phyloP scores from a whole-genome alignment of 1,140 invertebrate genomes.

The Nylanderia fulva region DNA sequence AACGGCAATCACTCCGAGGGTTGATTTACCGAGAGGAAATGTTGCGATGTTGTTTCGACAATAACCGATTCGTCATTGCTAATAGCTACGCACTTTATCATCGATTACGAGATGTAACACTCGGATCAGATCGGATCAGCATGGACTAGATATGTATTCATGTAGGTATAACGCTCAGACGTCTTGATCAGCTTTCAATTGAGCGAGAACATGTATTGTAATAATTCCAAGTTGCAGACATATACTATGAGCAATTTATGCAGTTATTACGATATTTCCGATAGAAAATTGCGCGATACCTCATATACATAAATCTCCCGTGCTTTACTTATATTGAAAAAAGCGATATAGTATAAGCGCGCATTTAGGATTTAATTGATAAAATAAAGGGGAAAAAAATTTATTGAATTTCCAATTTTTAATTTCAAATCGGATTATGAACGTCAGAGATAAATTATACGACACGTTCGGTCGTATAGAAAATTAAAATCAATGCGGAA shows the following conservation, averaged over 20 bases:
- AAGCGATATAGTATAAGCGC: neutral
- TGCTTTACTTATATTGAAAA: neutral
- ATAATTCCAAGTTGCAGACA: neutral
- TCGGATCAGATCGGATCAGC: constrained; percentile 27
- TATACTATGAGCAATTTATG: constrained; percentile 4
- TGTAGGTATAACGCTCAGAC: constrained; percentile 16
- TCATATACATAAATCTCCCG: neutral
- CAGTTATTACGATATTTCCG: constrained; percentile 3
- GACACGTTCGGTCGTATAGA: too few species aligned
- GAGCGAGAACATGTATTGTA: neutral
- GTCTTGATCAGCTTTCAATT: constrained; percentile 39
- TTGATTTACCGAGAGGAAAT: constrained; percentile 37
- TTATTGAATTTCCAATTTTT: too few species aligned
- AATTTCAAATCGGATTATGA: too few species aligned
- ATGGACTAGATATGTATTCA: constrained; percentile 17
- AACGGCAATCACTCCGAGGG: neutral
- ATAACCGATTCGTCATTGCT: constrained; percentile 52
- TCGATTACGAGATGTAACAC: constrained; percentile 43
- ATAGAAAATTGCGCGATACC: neutral
- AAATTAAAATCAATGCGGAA: too few species aligned
- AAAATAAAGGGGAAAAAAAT: neutral
- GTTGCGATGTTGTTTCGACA: constrained; percentile 45
- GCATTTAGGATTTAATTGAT: neutral
- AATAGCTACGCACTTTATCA: constrained; percentile 52
- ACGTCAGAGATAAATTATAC: too few species aligned